These are phyloP conservation scores for Cotesia congregata DNA, from an alignment of 2,888 invertebrate species.

Conservation along the genomic window DNA sequence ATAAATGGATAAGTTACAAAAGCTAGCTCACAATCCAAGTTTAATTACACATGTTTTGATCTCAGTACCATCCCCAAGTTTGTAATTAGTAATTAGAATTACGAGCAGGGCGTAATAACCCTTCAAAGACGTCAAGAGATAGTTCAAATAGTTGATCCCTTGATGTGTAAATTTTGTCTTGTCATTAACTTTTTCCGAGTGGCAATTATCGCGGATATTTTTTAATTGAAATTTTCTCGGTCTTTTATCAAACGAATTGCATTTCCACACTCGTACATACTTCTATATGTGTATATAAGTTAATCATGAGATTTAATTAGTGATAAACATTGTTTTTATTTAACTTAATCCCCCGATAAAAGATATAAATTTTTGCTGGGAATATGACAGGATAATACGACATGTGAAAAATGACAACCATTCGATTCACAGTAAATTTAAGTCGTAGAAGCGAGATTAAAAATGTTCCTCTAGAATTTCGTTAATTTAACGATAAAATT, in stretches of 20 bases:
- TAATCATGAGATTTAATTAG: neutral
- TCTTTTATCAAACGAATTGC: neutral
- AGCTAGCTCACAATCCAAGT: neutral
- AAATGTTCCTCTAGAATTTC: neutral
- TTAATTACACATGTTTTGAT: neutral
- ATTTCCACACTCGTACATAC: neutral
- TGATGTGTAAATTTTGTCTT: conserved; percentile 1
- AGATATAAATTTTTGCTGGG: neutral
- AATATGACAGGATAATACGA: neutral
- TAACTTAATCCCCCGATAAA: neutral
- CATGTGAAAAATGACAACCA: conserved; percentile 21
- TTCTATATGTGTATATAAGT: neutral
- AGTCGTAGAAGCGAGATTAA: conserved; percentile 13
- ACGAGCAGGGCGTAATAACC: neutral
- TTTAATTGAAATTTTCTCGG: neutral
- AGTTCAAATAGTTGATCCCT: neutral
- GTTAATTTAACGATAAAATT: neutral
- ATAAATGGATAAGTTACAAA: neutral
- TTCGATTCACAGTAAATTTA: conserved; percentile 34
- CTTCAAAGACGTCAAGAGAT: neutral
- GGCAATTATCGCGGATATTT: neutral
- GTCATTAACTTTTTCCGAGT: neutral
- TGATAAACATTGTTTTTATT: neutral
- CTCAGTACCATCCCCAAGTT: neutral
- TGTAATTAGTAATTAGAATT: neutral